These are phyloP conservation scores for Bos javanicus DNA, from an alignment of 2,113 vertebrate genomes.

Conservation along the genomic window DNA sequence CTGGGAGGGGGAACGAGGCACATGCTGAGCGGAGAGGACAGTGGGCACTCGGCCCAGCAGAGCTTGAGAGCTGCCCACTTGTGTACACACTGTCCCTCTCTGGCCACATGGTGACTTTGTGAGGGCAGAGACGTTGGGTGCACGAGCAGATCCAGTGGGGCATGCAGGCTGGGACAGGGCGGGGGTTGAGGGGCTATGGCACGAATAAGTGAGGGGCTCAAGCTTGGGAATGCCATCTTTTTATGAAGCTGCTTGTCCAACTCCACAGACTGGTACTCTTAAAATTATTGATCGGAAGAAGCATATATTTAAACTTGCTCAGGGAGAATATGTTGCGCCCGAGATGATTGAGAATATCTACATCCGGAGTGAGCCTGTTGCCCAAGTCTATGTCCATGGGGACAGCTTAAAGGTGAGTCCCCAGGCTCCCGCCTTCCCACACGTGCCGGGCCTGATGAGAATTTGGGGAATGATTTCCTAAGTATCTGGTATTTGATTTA, in stretches of 20 bases:
- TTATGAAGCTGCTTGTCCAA: slow-evolving; percentile 42
- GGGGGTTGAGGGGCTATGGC: background rate
- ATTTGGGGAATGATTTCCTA: background rate
- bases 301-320: slow-evolving; percentile 98
- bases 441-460: background rate
- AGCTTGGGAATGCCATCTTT: background rate
- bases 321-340: slow-evolving; percentile 97
- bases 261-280: slow-evolving; percentile 91
- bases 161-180: background rate
- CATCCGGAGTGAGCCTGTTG: slow-evolving; percentile 92
- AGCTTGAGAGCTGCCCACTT: background rate
- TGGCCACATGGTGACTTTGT: accelerated
- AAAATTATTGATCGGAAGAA: slow-evolving; percentile 99
- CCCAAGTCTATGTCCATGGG: slow-evolving; percentile 95
- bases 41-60: background rate
- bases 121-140: background rate
- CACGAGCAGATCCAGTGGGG: background rate
- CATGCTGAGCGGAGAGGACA: background rate
- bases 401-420: slow-evolving; percentile 93
- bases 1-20: accelerated
- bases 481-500: background rate
- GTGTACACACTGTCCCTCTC: accelerated
- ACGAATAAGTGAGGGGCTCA: background rate
- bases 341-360: slow-evolving; percentile 99
- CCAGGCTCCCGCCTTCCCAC: background rate